Evolutionary conservation across 2,113 vertebrate species (phyloP), one percentile per base, ranked within the genome.

Genomic region (Vulpes lagopus): DNA sequence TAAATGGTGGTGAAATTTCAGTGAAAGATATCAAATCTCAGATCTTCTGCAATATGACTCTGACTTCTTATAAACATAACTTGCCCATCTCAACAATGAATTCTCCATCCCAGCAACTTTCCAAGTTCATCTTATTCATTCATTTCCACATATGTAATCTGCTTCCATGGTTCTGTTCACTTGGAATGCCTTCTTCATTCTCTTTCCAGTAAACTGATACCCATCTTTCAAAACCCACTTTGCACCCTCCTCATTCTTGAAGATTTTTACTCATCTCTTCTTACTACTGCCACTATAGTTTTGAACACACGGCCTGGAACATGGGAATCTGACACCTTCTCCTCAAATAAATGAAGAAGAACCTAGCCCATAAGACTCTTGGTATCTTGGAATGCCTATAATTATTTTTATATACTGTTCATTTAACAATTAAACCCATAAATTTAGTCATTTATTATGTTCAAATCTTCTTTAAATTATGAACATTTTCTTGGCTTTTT

Each of bases 121-220:
- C 49, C 10, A 89, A 32, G 14, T 83, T 2, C 11, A 17, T 64
- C 49, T 86, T 1, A 1, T 2, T 81, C 20, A 87, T 82, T 59
- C 43, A 51, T 87, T 90, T 12, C 49, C 38, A 57, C 6, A 64
- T 84, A 4, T 20, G 4, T 22, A 11, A 4, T 9, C 5, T 64
- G 7, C 4, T 32, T 83, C 8, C 16, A 6, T 57, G n/a, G 23
- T 30, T 81, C 20, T 49, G 2, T n/a, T 85, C 7, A 64, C 22
- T 65, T 20, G 4, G 2, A 38, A 53, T 59, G 53, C 22, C 3
- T 0, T 76, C 0, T 10, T 8, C 3, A 9, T 22, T 8, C 30
- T 20, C 32, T 74, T 51, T 49, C 25, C 8, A 67, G 1, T 32
- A 80, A 80, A 35, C 30, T 71, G 19, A 71, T 53, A 17, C 6